A percentile compares a stretch with the other conserved stretches of the same genome.
These are phyloP conservation scores for Cololabis saira DNA, from an alignment of 2,113 vertebrate genomes.

Conservation along the genomic window DNA sequence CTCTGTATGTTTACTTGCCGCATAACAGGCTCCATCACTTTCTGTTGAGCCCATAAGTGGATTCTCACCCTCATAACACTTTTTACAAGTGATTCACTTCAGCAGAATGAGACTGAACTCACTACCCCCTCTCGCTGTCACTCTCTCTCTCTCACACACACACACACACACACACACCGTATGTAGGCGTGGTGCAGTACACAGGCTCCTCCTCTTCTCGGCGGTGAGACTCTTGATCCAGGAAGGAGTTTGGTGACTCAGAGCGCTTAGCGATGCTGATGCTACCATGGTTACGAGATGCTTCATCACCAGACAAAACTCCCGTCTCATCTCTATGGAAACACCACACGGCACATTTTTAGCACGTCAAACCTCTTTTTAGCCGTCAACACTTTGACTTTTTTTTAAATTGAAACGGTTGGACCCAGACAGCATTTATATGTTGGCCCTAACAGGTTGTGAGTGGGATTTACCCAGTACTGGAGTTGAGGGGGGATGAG, in stretches of 20 bases:
- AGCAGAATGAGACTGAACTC: slow-evolving; percentile 16
- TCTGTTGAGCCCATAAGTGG: not conserved
- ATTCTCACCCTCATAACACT: not conserved
- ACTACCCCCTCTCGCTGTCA: not conserved
- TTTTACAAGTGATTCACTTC: slow-evolving; percentile 20
- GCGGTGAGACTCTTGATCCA: slow-evolving; percentile 95
- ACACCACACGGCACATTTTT: slow-evolving; percentile 42
- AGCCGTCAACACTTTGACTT: not conserved
- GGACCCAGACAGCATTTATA: too few relatives aligned
- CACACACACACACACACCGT: slow-evolving; percentile 80
- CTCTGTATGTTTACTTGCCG: not conserved
- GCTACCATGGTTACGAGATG: slow-evolving; percentile 87
- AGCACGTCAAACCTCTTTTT: slow-evolving; percentile 4
- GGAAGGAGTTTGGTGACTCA: slow-evolving; percentile 97
- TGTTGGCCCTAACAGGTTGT: too few relatives aligned
- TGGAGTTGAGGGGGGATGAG: too few relatives aligned
- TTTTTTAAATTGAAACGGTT: too few relatives aligned
- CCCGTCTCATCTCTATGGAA: slow-evolving; percentile 91
- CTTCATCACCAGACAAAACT: slow-evolving; percentile 88
- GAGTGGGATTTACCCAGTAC: too few relatives aligned
- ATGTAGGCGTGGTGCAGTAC: slow-evolving; percentile 95
- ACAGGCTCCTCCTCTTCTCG: slow-evolving; percentile 95
- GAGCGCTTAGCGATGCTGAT: slow-evolving; percentile 90
- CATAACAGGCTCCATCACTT: not conserved
- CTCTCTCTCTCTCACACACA: slow-evolving; percentile 1